Conservation (phyloP, 2,797 vertebrate genomes). For the Craterocephalus amniculus region DNA sequence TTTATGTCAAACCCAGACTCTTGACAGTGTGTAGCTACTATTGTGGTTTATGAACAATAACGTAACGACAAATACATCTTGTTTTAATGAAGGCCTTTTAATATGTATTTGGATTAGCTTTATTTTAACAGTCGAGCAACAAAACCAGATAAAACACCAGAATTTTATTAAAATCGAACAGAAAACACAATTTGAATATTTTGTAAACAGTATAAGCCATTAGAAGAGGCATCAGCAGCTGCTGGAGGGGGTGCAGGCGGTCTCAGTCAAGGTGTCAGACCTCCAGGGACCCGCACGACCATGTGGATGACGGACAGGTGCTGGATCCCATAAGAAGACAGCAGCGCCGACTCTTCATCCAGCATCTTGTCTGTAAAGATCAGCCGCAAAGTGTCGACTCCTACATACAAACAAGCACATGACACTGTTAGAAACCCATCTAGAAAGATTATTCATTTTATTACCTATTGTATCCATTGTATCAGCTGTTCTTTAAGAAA, state of each 20-base stretch:
- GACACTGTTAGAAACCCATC: not conserved
- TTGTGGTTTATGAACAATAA: not conserved
- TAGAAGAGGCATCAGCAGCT: not conserved
- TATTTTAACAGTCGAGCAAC: not conserved
- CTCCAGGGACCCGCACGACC: constrained; percentile 69
- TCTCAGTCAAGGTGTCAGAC: constrained; percentile 22
- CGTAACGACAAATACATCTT: not conserved
- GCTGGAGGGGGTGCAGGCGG: not conserved
- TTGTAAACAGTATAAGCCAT: not conserved
- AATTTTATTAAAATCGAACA: not conserved
- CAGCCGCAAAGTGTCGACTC: constrained; percentile 37
- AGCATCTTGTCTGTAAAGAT: constrained; percentile 65
- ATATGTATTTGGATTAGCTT: fast-evolving
- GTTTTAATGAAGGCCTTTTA: not conserved
- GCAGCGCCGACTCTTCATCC: constrained; percentile 17
- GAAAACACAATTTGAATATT: not conserved
- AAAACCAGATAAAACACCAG: not conserved
- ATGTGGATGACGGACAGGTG: constrained; percentile 67
- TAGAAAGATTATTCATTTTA: fast-evolving
- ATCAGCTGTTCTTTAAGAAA: no score
- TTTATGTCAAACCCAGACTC: not conserved
- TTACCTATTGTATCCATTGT: not conserved
- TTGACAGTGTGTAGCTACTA: no score
- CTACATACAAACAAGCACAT: constrained; percentile 16
- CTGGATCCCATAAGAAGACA: constrained; percentile 65